These are phyloP conservation scores for Apteryx mantelli DNA, from an alignment of 2,113 vertebrate species.

Conservation along the genomic window DNA sequence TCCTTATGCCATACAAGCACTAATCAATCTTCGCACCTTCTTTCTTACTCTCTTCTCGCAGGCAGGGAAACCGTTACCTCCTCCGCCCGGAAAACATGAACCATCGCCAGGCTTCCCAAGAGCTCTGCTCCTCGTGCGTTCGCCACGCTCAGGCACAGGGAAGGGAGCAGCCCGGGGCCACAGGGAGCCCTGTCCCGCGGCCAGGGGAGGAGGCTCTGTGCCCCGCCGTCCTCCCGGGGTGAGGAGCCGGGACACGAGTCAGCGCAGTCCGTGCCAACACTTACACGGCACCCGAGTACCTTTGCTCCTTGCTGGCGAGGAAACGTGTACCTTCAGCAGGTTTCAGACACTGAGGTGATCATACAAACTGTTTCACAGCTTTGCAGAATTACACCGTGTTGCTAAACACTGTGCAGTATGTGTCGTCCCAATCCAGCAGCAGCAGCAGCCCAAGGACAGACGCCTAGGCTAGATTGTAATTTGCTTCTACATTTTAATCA, in stretches of 20 bases:
- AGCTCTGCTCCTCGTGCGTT: rapidly evolving
- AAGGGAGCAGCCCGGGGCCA: too few relatives aligned
- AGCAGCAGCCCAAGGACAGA: not conserved
- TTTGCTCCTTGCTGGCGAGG: not conserved
- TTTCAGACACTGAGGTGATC: rapidly evolving
- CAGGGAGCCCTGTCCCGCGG: too few relatives aligned
- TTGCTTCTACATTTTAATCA: not conserved
- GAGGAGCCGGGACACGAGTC: rapidly evolving
- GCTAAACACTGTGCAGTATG: rapidly evolving
- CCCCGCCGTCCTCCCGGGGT: rapidly evolving
- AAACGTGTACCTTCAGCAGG: not conserved
- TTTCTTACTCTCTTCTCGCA: rapidly evolving
- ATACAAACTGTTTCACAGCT: rapidly evolving
- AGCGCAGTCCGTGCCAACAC: rapidly evolving
- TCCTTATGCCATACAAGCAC: rapidly evolving
- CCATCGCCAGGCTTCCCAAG: rapidly evolving
- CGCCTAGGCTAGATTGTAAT: not conserved
- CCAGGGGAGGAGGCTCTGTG: too few relatives aligned
- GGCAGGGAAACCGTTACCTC: too few relatives aligned
- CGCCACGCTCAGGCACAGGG: not conserved
- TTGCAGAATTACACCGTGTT: rapidly evolving
- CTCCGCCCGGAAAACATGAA: too few relatives aligned
- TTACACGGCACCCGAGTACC: rapidly evolving
- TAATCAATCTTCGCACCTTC: not conserved
- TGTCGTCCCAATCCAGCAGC: not conserved